Conservation (phyloP, 2,113 vertebrate species). For the Charadrius vociferus region DNA sequence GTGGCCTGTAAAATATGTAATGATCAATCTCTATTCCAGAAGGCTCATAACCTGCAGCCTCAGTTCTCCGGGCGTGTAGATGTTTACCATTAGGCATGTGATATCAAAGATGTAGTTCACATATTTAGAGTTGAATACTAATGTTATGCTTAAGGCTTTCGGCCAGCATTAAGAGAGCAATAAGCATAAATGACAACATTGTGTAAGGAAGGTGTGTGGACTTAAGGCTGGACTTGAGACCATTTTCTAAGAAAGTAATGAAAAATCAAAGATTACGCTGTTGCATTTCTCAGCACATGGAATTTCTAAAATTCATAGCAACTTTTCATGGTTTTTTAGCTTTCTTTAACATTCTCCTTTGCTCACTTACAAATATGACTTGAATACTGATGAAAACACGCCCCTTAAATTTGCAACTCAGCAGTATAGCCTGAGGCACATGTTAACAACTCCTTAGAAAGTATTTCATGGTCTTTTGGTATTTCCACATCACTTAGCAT, state of each 20-base stretch:
- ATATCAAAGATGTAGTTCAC: not conserved
- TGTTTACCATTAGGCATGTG: not conserved
- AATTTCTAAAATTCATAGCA: not conserved
- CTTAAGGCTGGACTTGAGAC: not conserved
- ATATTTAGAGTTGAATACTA: not conserved
- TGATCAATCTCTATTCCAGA: not conserved
- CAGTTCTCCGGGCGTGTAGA: not conserved
- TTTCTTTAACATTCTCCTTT: not conserved
- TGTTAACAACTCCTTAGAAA: slow-evolving; percentile 21
- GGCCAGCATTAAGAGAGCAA: not conserved
- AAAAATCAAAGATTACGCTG: not conserved
- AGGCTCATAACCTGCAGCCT: not conserved
- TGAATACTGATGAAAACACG: slow-evolving; percentile 9
- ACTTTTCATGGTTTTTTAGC: not conserved
- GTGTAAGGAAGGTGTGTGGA: not conserved
- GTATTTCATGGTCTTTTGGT: slow-evolving; percentile 14
- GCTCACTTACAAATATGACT: not conserved
- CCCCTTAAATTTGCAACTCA: slow-evolving; percentile 23
- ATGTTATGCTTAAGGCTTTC: not conserved
- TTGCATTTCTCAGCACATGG: not conserved
- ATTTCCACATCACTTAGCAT: slow-evolving; percentile 38
- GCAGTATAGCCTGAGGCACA: slow-evolving; percentile 29
- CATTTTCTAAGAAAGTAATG: not conserved
- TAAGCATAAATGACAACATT: not conserved
- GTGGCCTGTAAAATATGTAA: not conserved